Base-by-base conservation (phyloP, 2,888 invertebrate genomes). In the Rapana venosa region DNA sequence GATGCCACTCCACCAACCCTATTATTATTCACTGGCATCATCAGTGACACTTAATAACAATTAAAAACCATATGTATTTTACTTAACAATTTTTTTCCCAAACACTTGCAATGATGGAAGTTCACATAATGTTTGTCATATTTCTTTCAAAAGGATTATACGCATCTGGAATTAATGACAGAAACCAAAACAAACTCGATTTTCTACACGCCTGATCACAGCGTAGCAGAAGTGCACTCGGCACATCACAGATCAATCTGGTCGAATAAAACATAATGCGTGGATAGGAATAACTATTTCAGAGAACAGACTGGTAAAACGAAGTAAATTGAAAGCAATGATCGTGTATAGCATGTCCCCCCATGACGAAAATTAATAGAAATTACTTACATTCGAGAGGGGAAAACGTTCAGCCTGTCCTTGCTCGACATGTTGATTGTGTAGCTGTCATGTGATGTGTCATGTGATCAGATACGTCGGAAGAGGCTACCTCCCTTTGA, bases 371-470 rank as follows among this genome's bases (percentile, higher is more conserved):
- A 58, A 58, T n/a, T 58, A 85, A 85, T 30, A 83, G 26, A 81
- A 84, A 70, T 35, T 32, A 92, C 94, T 94, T 93, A 95, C 95
- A 95, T 95, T 91, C 95, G 94, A 89, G 95, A 95, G 36, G 95
- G 95, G 92, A 95, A 95, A 87, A 95, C 93, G 90, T 94, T 94
- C 32, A 95, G 90, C 91, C 94, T 93, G 61, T 95, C 95, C 91
- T 94, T 94, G 90, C 93, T 93, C 90, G 95, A 95, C 95, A 95
- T 95, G 92, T 94, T 93, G 88, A 61, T 81, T 56, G 35, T 79
- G 22, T 15, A 35, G 13, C 26, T n/a, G 26, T 90, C 89, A 90
- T 90, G 87, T 90, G 89, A 81, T 8, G 13, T 11, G 87, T 81
- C 89, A 90, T 90, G 87, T 90, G 89, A 90, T 58, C 79, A 79